Base-by-base conservation (phyloP, 2,797 vertebrate species). In the Linurgus olivaceus region DNA sequence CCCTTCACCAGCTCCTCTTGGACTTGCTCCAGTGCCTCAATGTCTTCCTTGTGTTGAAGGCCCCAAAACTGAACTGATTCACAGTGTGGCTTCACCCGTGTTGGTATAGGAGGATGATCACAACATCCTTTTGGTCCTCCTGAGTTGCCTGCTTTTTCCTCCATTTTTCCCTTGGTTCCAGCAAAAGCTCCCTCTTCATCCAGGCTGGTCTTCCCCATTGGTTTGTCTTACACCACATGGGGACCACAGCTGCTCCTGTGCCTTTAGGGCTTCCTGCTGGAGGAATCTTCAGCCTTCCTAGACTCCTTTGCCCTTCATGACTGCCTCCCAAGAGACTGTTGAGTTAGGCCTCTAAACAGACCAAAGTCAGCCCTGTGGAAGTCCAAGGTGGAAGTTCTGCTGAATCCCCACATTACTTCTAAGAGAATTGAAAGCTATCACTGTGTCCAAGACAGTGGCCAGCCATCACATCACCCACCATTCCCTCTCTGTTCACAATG, bases 211-310 rank as follows among this genome's bases (percentile, higher is more conserved):
- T 33, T 76, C 12, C n/a, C 29, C 57, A 26, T 25, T 38, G 51
- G 25, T 50, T 71, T 77, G 17, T 63, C n/a, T 44, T 31, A 45
- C 6, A 9, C 6, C 24, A 44, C 6, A 20, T 16, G 10, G 26
- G 19, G 42, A 63, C 1, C 3, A 44, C 9, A 2, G 54, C 42
- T 61, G 19, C 23, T 68, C 19, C 62, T 0, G 0, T 13, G 14
- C n/a, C 29, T 51, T 76, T 33, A 33, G 23, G 24, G 63, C 19
- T 31, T 45, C 10, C 65, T 63, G 25, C n/a, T 17, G 58, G 58
- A 89, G 45, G 29, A 38, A 51, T 31, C 17, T 52, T 62, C 63
- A 76, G 37, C n/a, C 28, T 33, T 63, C 24, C n/a, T 25, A 18
- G 65, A 48, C 21, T 35, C 12, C 11, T 72, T 42, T 57, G 28